Evolutionary conservation across 2,888 invertebrate genomes (phyloP), one percentile per base, ranked within the genome.

Genomic region (Ochropacha duplaris): DNA sequence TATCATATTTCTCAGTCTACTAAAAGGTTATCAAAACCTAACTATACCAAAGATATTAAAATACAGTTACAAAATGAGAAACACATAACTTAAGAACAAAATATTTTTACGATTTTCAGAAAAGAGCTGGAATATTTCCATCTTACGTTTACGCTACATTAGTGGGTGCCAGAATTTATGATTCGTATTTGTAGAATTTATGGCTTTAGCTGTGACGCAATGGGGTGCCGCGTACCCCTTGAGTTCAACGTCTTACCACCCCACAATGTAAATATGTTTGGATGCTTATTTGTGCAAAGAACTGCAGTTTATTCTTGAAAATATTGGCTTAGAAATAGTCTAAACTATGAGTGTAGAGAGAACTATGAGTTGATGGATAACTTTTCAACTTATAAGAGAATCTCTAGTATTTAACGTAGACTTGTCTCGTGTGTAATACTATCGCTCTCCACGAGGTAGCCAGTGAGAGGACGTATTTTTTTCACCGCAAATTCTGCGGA

Each of bases 121-220:
- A 64, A 62, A 57, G 61, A 9, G 57, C 55, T 65, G 62, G 54
- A 67, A 73, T 77, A 71, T 69, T 74, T 71, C 74, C 60, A 71
- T 73, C 69, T 61, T 62, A 61, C 79, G 83, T 75, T 83, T 61
- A 16, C 26, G 28, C 26, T 28, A 84, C 86, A 87, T 88, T 88
- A 87, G 82, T 79, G 74, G 75, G 80, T 76, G 87, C 79, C 77
- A 79, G 75, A 83, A 89, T 90, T 90, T 88, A 90, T 88, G 81
- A 75, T 67, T 75, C 76, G 74, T 84, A 86, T 88, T 89, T 82
- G 73, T 69, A 68, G 68, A 84, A 89, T 89, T 89, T 90, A 90
- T 86, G 50, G 59, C 60, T 6, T 59, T 31, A 61, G 74, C 81
- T 72, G 62, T 70, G 72, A 72, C 71, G 71, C 74, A 72, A 71